Conservation (phyloP, 1,140 invertebrate species). For the Cyphomyrmex costatus region DNA sequence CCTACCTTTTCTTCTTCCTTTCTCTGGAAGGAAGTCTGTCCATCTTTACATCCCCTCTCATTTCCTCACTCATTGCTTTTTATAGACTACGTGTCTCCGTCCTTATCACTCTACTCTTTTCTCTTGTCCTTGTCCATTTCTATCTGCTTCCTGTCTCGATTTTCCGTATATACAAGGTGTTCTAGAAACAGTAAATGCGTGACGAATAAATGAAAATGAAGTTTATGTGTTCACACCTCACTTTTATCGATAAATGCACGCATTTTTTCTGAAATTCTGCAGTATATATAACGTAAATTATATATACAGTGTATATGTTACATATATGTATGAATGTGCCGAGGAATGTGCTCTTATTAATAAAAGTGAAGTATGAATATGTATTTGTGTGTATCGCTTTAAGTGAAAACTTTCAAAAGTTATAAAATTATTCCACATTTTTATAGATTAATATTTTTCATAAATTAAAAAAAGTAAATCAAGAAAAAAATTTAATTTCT, state of each 20-base stretch:
- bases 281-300: too few relatives aligned
- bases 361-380: too few relatives aligned
- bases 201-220: background rate
- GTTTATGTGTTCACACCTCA: too few relatives aligned
- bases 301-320: too few relatives aligned
- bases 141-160: background rate
- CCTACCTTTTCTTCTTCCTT: background rate
- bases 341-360: too few relatives aligned
- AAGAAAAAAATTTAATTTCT: background rate
- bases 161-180: background rate
- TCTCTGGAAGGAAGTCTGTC: background rate
- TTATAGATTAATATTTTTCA: background rate
- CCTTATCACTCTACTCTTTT: constrained; percentile 44
- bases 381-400: background rate
- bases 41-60: constrained; percentile 34
- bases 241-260: too few relatives aligned
- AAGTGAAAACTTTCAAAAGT: background rate
- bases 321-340: too few relatives aligned
- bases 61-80: constrained; percentile 36
- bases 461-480: background rate
- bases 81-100: constrained; percentile 47
- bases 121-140: background rate
- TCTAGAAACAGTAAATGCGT: background rate
- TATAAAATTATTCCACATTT: background rate
- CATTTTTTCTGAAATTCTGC: too few relatives aligned